Conservation (phyloP, 2,888 invertebrate genomes). For the Drosophila helvetica region DNA sequence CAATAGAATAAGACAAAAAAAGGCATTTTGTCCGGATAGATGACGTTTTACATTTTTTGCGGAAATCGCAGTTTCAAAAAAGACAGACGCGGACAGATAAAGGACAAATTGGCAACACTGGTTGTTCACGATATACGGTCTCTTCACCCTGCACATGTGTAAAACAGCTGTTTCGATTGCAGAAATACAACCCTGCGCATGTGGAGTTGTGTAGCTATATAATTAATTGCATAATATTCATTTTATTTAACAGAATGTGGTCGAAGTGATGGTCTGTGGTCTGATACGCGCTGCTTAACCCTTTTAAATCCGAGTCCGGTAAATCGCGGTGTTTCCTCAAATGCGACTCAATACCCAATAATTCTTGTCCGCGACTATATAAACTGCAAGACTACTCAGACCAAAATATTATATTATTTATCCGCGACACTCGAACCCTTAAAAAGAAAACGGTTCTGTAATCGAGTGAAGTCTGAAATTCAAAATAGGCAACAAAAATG, state of each 20-base stretch:
- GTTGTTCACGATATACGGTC: too few species aligned
- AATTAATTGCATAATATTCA: not conserved
- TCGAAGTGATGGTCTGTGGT: constrained; percentile 17
- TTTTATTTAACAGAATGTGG: not conserved
- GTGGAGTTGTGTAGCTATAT: not conserved
- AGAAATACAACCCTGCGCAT: not conserved
- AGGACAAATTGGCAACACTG: too few species aligned
- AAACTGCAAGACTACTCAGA: constrained; percentile 1
- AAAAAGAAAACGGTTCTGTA: constrained; percentile 34
- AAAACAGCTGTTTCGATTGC: not conserved
- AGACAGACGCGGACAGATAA: too few species aligned
- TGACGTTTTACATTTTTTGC: too few species aligned
- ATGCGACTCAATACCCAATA: not conserved
- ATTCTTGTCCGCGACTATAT: not conserved
- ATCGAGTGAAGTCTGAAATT: constrained; percentile 14
- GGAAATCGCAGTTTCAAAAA: too few species aligned
- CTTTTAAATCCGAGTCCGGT: constrained; percentile 8
- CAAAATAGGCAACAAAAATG: constrained; percentile 29
- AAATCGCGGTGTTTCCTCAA: constrained; percentile 5
- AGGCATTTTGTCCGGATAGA: too few species aligned
- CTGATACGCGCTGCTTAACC: constrained; percentile 25
- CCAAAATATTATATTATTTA: not conserved
- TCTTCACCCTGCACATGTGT: too few species aligned
- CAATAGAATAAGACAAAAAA: too few species aligned
- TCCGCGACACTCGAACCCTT: constrained; percentile 21